Evolutionary conservation across 2,113 vertebrate species (phyloP), one percentile per base, ranked within the genome.

Genomic region (Bagarius yarrelli): DNA sequence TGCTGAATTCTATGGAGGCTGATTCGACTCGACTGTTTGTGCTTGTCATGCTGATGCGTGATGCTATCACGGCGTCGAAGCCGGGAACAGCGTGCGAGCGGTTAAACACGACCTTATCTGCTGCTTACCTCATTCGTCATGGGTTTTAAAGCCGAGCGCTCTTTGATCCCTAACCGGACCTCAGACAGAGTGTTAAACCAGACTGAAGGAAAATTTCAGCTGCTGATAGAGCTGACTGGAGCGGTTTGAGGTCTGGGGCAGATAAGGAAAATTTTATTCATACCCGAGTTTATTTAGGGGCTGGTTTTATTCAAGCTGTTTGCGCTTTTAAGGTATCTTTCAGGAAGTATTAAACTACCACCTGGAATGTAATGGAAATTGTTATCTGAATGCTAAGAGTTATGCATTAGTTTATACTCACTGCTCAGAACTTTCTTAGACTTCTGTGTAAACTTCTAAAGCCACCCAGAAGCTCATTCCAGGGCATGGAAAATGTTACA

Each of bases 241-340:
- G 71, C 67, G 47, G 34, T 30, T 55, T 19, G 27, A 64, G 30
- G 47, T 21, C 12, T 50, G n/a, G 47, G 56, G 30, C 8, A 76
- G 81, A 85, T 85, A 80, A 77, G 57, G 14, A 50, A 76, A 71
- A 85, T 83, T 77, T 25, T 69, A 77, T 69, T 83, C 78, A 60
- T 52, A 60, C 50, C 53, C 16, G 6, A 4, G 12, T 36, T 9
- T 3, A 6, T 36, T 9, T 16, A 23, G 53, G 19, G 32, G 36
- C 21, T 0, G 19, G 5, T 57, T 75, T 59, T 21, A 25, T 30
- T 53, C 32, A 36, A 59, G 30, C 32, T 40, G 72, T 75, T 40
- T 59, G 53, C 56, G 30, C 36, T 57, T 75, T 40, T 32, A 75
- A 16, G 14, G 23, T 59, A 57, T 40, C 72, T 36, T 36, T 75